Percentiles rank a stretch among this genome's conserved stretches.
Evolutionary conservation across 1,140 invertebrate species (phyloP).

Genomic region (Stegodyphus dumicola): DNA sequence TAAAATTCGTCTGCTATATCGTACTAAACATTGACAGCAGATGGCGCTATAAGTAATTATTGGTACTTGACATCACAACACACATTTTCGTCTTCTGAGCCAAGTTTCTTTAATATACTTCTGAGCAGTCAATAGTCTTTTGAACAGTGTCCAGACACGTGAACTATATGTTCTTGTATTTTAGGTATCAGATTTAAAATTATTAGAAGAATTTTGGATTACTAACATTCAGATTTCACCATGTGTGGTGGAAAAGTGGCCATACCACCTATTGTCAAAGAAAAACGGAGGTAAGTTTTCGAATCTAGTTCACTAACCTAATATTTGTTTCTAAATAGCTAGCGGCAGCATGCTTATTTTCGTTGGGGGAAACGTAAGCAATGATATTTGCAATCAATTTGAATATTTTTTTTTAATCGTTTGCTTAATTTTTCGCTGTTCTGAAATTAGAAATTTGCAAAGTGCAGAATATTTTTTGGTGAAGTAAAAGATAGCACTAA

Average conservation of each 20-base stretch:
- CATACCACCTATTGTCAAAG: slow-evolving; percentile 50
- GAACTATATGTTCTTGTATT: slow-evolving; percentile 14
- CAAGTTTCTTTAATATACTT: no score
- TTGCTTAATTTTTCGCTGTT: no score
- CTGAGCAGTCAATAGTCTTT: slow-evolving; percentile 13
- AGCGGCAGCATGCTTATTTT: background rate
- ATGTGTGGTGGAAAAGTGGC: slow-evolving; percentile 56
- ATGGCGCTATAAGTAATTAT: background rate
- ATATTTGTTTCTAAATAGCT: slow-evolving; percentile 2
- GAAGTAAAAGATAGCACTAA: no score
- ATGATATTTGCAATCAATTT: no score
- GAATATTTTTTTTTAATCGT: no score
- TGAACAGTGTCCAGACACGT: slow-evolving; percentile 40
- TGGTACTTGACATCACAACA: background rate
- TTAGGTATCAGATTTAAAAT: background rate
- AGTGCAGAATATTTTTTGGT: no score
- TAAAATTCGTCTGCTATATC: no score
- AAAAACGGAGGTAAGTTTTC: slow-evolving; percentile 54
- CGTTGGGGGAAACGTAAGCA: no score
- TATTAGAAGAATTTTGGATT: slow-evolving; percentile 21
- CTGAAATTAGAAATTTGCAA: no score
- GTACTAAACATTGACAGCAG: background rate
- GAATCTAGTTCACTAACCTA: slow-evolving; percentile 7
- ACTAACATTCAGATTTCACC: slow-evolving; percentile 2
- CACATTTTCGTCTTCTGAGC: slow-evolving; percentile 4